Percentiles rank a stretch among this genome's conserved stretches.
Evolutionary conservation across 1,140 invertebrate species (phyloP).

Genomic region (Temnothorax nylanderi): DNA sequence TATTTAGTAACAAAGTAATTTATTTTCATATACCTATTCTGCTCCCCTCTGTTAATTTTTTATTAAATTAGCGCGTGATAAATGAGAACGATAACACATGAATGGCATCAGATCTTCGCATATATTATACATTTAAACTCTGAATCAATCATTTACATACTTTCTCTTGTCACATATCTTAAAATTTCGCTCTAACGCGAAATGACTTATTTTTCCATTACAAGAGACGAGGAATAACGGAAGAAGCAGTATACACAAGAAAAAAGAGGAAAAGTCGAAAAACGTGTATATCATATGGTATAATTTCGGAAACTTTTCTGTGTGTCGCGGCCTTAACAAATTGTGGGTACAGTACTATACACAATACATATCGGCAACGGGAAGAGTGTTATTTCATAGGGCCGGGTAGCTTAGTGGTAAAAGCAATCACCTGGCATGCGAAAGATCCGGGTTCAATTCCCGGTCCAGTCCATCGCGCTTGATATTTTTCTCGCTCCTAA

Average conservation of each 20-base stretch:
- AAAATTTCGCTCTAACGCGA: background rate
- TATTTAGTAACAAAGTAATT: background rate
- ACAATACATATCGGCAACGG: background rate
- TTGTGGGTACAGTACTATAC: background rate
- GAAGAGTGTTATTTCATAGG: background rate
- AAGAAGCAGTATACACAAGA: background rate
- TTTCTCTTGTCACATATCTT: background rate
- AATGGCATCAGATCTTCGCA: background rate
- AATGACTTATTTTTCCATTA: constrained; percentile 3
- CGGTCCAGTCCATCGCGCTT: background rate
- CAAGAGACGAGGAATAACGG: constrained; percentile 2
- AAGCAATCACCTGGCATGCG: background rate
- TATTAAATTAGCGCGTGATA: constrained; percentile 3
- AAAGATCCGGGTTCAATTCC: constrained; percentile 10
- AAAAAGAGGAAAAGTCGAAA: background rate
- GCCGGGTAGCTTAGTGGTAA: background rate
- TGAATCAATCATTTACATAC: background rate
- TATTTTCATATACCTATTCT: background rate
- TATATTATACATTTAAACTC: background rate
- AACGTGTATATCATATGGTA: constrained; percentile 39
- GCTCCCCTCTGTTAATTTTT: background rate
- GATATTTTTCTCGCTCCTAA: no score
- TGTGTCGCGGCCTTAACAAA: background rate
- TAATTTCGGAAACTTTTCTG: constrained; percentile 62
- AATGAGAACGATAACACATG: background rate